Base-by-base conservation (phyloP, 2,113 vertebrate species). In the Forbesichthys agassizii region DNA sequence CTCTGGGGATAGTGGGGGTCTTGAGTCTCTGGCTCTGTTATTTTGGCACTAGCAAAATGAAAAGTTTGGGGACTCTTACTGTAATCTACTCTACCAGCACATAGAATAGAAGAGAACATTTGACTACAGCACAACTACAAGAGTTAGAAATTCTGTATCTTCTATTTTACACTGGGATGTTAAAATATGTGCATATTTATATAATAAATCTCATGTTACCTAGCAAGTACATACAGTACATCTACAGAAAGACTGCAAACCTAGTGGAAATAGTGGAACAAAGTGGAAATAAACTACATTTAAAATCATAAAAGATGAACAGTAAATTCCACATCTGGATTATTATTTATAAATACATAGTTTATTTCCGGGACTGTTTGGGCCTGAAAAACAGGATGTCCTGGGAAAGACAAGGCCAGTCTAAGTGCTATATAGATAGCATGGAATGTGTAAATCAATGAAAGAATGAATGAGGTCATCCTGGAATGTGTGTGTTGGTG, bases 341-440 rank as follows among this genome's bases (percentile, higher is more conserved):
- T 11, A 4, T 9, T 13, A 52, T 13, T 11, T 52, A 14, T 13
- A 54, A 54, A 6, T 1, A 20, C 11, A 11, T 9, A 20, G 14
- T 57, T 9, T 16, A 20, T 57, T 57, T 18, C n/a, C 9, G 10
- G n/a, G 5, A 20, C 55, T 20, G n/a, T 42, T 42, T 4, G 18
- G 67, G 3, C 36, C 12, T 33, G 64, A 54, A 72, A 77, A 80
- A 83, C 72, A 77, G 73, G 70, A 77, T 60, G 60, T 64, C 68
- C 27, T 70, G 52, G 48, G 66, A 16, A 71, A 36, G 56, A 71
- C 77, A 78, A 69, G 1, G 59, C 75, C 68, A 7, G 81, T 71
- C 81, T 85, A 82, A 85, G 86, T 74, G 84, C 33, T 58, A 68
- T 83, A 87, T 83, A 87, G 87, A 87, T 83, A 87, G 87, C 78